Evolutionary conservation across 1,140 invertebrate species (phyloP), one percentile per base, ranked within the genome.

Genomic region (Panagrolaimus sp.): DNA sequence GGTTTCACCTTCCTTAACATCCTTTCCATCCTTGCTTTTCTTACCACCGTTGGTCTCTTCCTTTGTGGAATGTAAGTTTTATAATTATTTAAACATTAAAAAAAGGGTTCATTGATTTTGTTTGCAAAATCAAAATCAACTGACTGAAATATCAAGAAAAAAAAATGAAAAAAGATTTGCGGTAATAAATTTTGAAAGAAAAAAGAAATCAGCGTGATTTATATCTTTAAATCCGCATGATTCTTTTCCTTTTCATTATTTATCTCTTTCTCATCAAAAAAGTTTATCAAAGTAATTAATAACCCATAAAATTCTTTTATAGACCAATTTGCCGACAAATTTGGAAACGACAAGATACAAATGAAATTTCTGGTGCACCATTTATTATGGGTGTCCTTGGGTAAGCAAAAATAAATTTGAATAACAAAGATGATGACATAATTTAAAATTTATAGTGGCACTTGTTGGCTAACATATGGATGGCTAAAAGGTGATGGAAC

Each of bases 311-410:
- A 38, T 38, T 38, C 32, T 28, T 75, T 70, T 80, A 71, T 58
- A 80, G 80, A 45, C 82, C 80, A 43, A 82, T 82, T 45, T 82
- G 80, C 70, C 79, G 80, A 17, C 80, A 82, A 74, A 82, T 82
- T 28, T 82, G 80, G 80, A 82, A 83, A 64, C 69, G 80, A 65
- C 73, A 81, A 69, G 80, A 82, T 73, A 82, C 80, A 14, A 65
- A 67, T 17, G 80, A 82, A 68, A 82, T 82, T 68, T 74, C 71
- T 52, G 80, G 79, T 32, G 79, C 79, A n/a, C 82, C 80, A 10
- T 82, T 82, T 65, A 67, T 82, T 15, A 82, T 82, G 82, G 82
- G 82, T 38, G 78, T 81, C 64, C 67, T 81, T 58, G 81, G 79
- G 47, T 75, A 58, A 62, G 47, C 24, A 43, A 26, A 68, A 67